Conservation (phyloP, 2,888 invertebrate genomes). For the Cantharis nigra region DNA sequence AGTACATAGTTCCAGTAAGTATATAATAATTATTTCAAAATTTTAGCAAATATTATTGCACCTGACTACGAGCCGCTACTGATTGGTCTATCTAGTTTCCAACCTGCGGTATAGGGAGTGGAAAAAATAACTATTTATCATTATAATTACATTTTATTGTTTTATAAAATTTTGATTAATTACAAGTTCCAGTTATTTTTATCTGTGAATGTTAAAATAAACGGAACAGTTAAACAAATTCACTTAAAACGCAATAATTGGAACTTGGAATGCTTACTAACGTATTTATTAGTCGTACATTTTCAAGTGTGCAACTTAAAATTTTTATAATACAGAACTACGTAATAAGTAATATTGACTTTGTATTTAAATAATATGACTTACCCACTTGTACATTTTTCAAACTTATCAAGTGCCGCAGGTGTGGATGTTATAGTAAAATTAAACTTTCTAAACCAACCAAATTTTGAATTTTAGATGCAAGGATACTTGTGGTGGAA, state of each 20-base stretch:
- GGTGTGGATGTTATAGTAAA: no score
- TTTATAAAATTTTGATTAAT: no score
- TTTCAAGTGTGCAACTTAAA: not conserved
- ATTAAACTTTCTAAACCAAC: no score
- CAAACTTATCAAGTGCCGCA: no score
- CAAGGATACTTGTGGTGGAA: conserved; percentile 29
- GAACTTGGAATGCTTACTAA: no score
- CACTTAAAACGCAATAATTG: no score
- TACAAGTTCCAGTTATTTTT: not conserved
- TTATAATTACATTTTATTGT: not conserved
- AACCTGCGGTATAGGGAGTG: no score
- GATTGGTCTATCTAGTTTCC: no score
- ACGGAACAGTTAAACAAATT: not conserved
- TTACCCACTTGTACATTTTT: no score
- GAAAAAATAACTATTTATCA: not conserved
- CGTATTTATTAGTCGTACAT: not conserved
- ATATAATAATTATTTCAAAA: not conserved
- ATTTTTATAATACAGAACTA: not conserved
- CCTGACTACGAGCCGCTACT: no score
- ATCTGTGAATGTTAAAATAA: no score
- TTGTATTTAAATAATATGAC: not conserved
- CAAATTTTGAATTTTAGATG: conserved; percentile 8
- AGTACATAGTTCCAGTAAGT: conserved; percentile 25
- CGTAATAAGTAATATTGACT: not conserved
- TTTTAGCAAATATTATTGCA: no score